phyloP scores from a whole-genome alignment of 2,113 vertebrate species.

The Ochotona princeps region DNA sequence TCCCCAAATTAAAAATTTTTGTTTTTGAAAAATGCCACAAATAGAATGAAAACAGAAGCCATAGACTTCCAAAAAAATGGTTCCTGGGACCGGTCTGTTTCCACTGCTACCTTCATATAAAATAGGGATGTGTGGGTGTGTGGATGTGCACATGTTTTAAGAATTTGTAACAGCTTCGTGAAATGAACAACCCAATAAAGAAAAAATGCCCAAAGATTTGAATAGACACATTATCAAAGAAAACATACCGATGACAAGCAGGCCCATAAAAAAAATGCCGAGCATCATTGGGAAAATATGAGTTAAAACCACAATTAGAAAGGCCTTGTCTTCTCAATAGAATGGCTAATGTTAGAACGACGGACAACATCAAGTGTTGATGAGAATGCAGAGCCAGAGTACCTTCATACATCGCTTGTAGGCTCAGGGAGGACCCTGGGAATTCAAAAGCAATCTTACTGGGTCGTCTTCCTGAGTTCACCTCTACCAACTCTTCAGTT shows the following conservation, averaged over 20 bases:
- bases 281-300: conserved; percentile 5
- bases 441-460: background rate
- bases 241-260: background rate
- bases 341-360: conserved; percentile 11
- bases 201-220: conserved; percentile 40
- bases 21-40: conserved; percentile 16
- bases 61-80: background rate
- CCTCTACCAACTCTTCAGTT: background rate
- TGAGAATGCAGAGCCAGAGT: background rate
- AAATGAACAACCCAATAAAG: background rate
- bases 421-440: background rate
- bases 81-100: background rate
- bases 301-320: conserved; percentile 53
- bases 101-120: background rate
- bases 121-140: background rate
- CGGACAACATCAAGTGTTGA: background rate
- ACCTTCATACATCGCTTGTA: background rate
- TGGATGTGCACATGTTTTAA: background rate
- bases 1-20: conserved; percentile 58
- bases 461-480: background rate
- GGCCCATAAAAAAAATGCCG: conserved; percentile 26
- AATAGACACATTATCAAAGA: conserved; percentile 41
- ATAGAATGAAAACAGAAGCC: conserved; percentile 47
- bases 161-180: background rate
- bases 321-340: background rate